Base-by-base conservation (phyloP, 2,797 vertebrate species). In the Fundulus diaphanus region DNA sequence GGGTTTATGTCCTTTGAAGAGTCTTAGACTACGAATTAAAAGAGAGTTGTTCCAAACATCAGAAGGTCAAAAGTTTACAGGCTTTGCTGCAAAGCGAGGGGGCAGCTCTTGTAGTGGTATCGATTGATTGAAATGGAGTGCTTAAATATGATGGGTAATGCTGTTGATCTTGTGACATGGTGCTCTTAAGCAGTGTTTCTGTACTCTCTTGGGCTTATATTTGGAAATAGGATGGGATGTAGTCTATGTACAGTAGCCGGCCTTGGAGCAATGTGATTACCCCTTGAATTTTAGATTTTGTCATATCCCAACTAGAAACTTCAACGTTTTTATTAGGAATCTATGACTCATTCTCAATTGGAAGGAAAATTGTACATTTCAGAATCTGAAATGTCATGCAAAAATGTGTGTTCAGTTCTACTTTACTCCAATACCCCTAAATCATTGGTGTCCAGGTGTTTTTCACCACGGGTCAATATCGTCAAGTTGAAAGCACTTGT, bases 11-110 rank as follows among this genome's bases (percentile, higher is more conserved):
- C 63, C 59, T 83, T 85, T 79, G 51, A 84, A 76, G 68, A 80
- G 78, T 82, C 79, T 82, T 85, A 83, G 72, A 74, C 78, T 54
- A 66, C 70, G 77, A 85, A 88, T 92, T 89, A 91, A 79, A 82
- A 52, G 83, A 80, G 75, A 24, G 11, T 65, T 87, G 66, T 35
- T 72, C 73, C 72, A 84, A 88, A 86, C 77, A 85, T 22, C 16
- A 44, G 48, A 51, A 87, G 79, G 85, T 88, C 74, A 84, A 82
- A 57, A 82, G 86, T 88, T 88, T 52, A 73, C 20, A 1, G 33
- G 76, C 72, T 76, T 87, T 85, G 70, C 79, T 75, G 76, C n/a
- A 57, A 77, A 70, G 63, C 75, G 68, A 72, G 31, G 71, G 72
- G 24, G 63, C 46, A 40, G 49, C 66, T 78, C 9, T 2, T 35